Evolutionary conservation across 2,888 invertebrate genomes (phyloP), one percentile per base, ranked within the genome.

Genomic region (Sphaeridia pumilis): DNA sequence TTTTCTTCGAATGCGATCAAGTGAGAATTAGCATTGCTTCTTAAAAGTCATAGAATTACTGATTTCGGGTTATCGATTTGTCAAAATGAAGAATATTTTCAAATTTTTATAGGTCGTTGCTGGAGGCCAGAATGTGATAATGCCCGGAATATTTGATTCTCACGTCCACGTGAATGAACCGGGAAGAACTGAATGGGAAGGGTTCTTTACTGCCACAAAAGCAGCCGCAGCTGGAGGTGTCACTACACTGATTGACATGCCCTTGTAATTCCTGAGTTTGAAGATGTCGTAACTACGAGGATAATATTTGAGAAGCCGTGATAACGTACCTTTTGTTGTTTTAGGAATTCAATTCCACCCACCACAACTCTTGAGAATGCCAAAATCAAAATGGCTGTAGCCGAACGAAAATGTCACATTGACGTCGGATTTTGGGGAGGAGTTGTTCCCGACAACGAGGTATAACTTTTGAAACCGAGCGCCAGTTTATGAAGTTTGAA

Each of bases 381-480:
- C 5, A 73, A 76, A 65, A 71, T 70, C 1, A 84, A 84, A 70
- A 73, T 77, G 2, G 64, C 70, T 12, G 74, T 76, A 2, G 82
- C 84, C 0, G 69, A 72, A 35, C 77, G 74, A 2, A 70, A 72
- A 61, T 72, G 79, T 24, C 80, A 74, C 60, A 78, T 83, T 0
- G 83, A 84, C 67, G 79, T 84, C 42, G 84, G 78, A 2, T 83
- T 84, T 69, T 84, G 84, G 84, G 84, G 83, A n/a, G 84, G 83
- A n/a, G 75, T 84, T 1, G 75, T 83, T 45, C 81, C 80, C 0
- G 78, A 75, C 54, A 84, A 83, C 69, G 70, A 76, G 31, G 31
- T 31, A 31, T 31, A 31, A 14, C 31, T 31, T 10, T 31, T 31
- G n/a, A 31, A 31, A 10, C 31, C 31, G 14, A 31, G 31, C 10